Base-by-base conservation (phyloP, 2,797 vertebrate genomes). In the Falco biarmicus region DNA sequence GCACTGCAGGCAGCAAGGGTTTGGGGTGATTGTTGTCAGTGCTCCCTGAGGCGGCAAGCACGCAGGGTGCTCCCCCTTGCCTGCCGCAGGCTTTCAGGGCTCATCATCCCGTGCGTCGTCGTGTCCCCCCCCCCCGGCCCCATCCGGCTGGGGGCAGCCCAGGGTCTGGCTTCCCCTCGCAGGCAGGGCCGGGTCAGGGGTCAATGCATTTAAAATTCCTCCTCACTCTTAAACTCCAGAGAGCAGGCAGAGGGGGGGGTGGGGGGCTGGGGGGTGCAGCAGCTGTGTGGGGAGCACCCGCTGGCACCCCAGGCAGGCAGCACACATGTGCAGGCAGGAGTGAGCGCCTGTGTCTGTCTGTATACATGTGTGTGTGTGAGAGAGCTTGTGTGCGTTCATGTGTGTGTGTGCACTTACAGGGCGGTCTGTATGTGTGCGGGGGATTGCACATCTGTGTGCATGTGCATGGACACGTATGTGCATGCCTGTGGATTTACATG, bases 201-300 rank as follows among this genome's bases (percentile, higher is more conserved):
- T 96, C 96, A 95, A 95, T 84, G 92, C 70, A 29, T 93, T 97
- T 96, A 97, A 97, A 95, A 96, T 96, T 96, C 96, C 93, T 96
- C 65, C 80, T 60, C 1, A 1, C 68, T 95, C 90, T 93, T 68
- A 64, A 93, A 70, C 75, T 41, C 56, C 0, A 0, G 50, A 65
- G 66, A 68, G 65, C 6, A 0, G 71, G 34, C 0, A 4, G 26
- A 5, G 5, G 32, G 32, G 56, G 15, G 41, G 14, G 11, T 5
- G 39, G 39, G 43, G 15, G 43, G 34, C 9, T 16, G 43, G 43
- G 43, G 43, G 43, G 43, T 18, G 59, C 45, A 51, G 66, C 0
- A 21, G 48, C 70, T 26, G n/a, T 6, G 0, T 11, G 8, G 68
- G 66, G 78, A 73, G 66, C 78, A 50, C 41, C 17, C 25, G 0